Evolutionary conservation across 2,888 invertebrate species (phyloP), one percentile per base, ranked within the genome.

Genomic region (Lasioglossum pauxillum): DNA sequence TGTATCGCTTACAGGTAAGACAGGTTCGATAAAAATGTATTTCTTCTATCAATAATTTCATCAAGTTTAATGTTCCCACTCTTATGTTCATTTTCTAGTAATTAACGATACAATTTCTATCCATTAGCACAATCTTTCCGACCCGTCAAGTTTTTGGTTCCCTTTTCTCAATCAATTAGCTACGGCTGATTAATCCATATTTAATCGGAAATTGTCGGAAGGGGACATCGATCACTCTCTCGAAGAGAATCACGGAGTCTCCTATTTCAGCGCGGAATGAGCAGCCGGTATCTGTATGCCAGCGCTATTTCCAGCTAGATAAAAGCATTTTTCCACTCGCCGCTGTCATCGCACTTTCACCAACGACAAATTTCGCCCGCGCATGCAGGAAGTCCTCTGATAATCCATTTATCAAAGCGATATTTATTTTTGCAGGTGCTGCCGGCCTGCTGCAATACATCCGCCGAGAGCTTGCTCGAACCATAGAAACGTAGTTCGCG

Each of bases 361-460:
- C 80, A 23, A 38, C 78, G 82, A 83, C 76, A 83, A 83, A 82
- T 78, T 75, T 79, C 81, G 90, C 82, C 87, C 86, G 76, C 88
- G 83, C 82, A 75, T 53, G 44, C 90, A 86, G 91, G 91, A 91
- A 91, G 91, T 91, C 80, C 84, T 46, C 78, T 83, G 90, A 90
- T 91, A 90, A 90, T 91, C 84, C 88, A 84, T 90, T 91, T 91
- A 91, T 91, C 91, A 79, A 41, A 49, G 60, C 75, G 88, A 90
- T 91, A 91, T 90, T 92, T 90, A 91, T 92, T 91, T 91, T 88
- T 88, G 82, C 92, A 89, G 90, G 91, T 91, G 89, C 75, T 69
- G 86, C 80, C 46, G 16, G 46, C 16, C 44, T 75, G 84, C 82
- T 84, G 78, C 80, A 44, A 78, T 67, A 75, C 83, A 86, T 80